Evolutionary conservation across 2,797 vertebrate species (phyloP).

Genomic region (Epinephelus awoara): DNA sequence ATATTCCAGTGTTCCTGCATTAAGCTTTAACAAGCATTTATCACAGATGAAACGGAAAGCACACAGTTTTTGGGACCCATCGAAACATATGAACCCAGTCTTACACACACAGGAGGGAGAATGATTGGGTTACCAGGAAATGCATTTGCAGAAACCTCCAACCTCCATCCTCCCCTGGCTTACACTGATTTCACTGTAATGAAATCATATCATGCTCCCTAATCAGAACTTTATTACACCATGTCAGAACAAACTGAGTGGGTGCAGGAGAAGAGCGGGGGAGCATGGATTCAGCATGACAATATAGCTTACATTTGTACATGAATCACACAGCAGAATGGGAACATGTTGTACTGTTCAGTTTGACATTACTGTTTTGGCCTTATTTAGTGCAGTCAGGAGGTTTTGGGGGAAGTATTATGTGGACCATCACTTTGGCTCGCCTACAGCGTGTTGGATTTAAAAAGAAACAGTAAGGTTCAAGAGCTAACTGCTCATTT

Average conservation of each 20-base stretch:
- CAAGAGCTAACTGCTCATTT: constrained; percentile 1
- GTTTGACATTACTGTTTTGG: constrained; percentile 3
- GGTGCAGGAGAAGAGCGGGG: not conserved
- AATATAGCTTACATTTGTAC: constrained; percentile 21
- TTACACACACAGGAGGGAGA: not conserved
- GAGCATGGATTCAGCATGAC: constrained; percentile 10
- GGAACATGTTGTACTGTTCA: constrained; percentile 16
- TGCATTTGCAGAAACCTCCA: constrained; percentile 50
- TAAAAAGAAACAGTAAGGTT: not conserved
- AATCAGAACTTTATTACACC: constrained; percentile 73
- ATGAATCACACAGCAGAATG: constrained; percentile 17
- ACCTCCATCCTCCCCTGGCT: constrained; percentile 36
- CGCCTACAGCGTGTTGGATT: not conserved
- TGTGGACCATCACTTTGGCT: not conserved
- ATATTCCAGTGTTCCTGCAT: constrained; percentile 10
- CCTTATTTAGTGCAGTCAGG: not conserved
- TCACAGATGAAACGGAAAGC: constrained; percentile 24
- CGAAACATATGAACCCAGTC: constrained; percentile 3
- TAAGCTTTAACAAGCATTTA: constrained; percentile 24
- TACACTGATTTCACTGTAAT: constrained; percentile 63
- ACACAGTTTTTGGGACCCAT: not conserved
- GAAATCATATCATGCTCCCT: constrained; percentile 67
- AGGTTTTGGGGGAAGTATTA: not conserved
- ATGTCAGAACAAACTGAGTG: constrained; percentile 46
- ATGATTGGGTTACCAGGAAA: constrained; percentile 55